These are phyloP conservation scores for Solea solea DNA, from an alignment of 2,113 vertebrate genomes.

Conservation along the genomic window DNA sequence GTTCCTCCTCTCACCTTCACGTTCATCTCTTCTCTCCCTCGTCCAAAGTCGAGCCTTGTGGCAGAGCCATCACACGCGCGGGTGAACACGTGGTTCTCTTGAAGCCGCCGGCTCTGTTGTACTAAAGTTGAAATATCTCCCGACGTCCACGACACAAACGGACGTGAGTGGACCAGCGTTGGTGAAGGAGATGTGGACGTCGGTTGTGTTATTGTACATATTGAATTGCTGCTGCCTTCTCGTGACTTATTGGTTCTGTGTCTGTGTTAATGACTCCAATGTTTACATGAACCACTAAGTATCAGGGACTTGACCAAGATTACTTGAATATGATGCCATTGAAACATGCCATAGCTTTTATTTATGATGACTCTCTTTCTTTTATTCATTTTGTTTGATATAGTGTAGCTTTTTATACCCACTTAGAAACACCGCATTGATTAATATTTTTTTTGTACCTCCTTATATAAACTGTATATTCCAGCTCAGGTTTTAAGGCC, in stretches of 20 bases:
- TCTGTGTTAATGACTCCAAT: conserved; percentile 77
- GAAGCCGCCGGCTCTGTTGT: conserved; percentile 45
- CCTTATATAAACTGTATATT: conserved; percentile 55
- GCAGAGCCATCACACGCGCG: conserved; percentile 19
- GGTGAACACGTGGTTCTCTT: conserved; percentile 25
- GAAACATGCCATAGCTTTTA: conserved; percentile 81
- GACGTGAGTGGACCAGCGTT: conserved; percentile 63
- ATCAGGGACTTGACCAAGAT: conserved; percentile 86
- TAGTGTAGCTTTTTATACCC: conserved; percentile 69
- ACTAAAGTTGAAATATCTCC: conserved; percentile 56
- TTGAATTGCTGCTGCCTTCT: conserved; percentile 83
- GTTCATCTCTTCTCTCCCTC: conserved; percentile 28
- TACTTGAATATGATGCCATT: conserved; percentile 90
- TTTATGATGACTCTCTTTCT: conserved; percentile 67
- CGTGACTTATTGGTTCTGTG: conserved; percentile 72
- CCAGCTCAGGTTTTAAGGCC: conserved; percentile 68
- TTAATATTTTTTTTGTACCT: conserved; percentile 58
- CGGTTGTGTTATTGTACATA: conserved; percentile 61
- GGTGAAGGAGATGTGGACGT: conserved; percentile 50
- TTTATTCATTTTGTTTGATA: conserved; percentile 44
- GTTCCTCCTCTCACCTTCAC: not conserved
- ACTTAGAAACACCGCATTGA: conserved; percentile 50
- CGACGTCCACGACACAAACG: conserved; percentile 38
- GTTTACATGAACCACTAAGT: conserved; percentile 83
- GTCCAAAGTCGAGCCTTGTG: conserved; percentile 62